These are phyloP conservation scores for Sprattus sprattus DNA, from an alignment of 2,113 vertebrate species.

Conservation along the genomic window DNA sequence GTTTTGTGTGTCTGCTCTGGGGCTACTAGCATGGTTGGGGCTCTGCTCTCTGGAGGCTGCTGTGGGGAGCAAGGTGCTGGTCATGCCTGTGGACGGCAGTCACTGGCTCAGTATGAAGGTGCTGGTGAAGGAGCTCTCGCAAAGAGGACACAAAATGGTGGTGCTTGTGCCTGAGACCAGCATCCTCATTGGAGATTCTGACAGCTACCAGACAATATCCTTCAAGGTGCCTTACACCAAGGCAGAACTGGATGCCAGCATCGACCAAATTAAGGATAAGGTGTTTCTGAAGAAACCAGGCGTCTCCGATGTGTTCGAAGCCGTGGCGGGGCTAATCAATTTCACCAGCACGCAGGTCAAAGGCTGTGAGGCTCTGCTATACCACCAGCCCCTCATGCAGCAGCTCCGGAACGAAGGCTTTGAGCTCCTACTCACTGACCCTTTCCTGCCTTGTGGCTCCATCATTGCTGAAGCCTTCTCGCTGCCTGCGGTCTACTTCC, in stretches of 20 bases:
- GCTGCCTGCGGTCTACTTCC: conserved; percentile 79
- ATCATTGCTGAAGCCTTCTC: conserved; percentile 74
- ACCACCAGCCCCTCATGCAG: conserved; percentile 64
- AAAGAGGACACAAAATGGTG: conserved; percentile 74
- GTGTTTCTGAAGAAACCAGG: conserved; percentile 38
- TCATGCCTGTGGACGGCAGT: conserved; percentile 79
- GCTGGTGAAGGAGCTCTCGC: conserved; percentile 72
- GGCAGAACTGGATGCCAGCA: conserved; percentile 49
- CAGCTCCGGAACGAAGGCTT: conserved; percentile 67
- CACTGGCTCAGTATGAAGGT: conserved; percentile 85
- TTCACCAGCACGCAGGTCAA: conserved; percentile 57
- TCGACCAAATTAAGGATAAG: background rate
- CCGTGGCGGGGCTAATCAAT: conserved; percentile 46
- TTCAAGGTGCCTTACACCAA: conserved; percentile 63
- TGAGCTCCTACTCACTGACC: conserved; percentile 77
- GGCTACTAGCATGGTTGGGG: conserved; percentile 58
- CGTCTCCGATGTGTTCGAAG: conserved; percentile 35
- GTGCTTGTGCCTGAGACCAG: conserved; percentile 73
- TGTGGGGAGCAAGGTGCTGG: conserved; percentile 72
- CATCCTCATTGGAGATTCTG: conserved; percentile 51
- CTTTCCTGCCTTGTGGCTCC: conserved; percentile 77
- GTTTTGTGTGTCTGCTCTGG: conserved; percentile 48
- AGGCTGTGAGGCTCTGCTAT: conserved; percentile 66
- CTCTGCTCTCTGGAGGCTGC: conserved; percentile 47
- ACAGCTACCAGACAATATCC: conserved; percentile 55